phyloP scores from a whole-genome alignment of 2,888 invertebrate genomes.

The Kryphioiulus occultus region DNA sequence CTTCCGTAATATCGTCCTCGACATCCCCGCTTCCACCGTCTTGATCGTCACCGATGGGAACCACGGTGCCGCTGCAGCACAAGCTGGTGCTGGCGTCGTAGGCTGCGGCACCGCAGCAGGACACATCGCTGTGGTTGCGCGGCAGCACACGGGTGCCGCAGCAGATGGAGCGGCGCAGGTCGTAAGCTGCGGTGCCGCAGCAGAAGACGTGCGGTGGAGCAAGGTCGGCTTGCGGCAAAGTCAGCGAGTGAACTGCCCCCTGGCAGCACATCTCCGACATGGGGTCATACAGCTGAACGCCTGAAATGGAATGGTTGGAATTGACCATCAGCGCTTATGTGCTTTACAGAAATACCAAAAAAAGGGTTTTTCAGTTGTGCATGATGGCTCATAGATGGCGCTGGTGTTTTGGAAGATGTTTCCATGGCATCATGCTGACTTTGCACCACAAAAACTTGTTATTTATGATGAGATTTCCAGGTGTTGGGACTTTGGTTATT shows the following conservation, averaged over 20 bases:
- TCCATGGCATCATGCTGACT: background rate
- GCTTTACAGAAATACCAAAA: too few relatives aligned
- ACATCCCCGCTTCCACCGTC: background rate
- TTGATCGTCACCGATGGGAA: background rate
- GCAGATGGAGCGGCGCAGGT: background rate
- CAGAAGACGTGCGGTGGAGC: background rate
- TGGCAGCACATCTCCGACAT: slow-evolving; percentile 39
- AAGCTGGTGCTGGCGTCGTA: slow-evolving; percentile 14
- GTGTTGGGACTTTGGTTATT: too few relatives aligned
- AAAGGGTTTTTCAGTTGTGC: too few relatives aligned
- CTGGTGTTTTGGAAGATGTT: too few relatives aligned
- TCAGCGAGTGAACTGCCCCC: background rate
- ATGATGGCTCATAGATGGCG: too few relatives aligned
- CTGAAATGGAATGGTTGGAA: background rate
- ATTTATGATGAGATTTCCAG: too few relatives aligned
- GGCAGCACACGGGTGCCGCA: background rate
- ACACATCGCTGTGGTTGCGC: background rate
- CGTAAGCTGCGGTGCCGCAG: background rate
- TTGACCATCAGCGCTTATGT: background rate
- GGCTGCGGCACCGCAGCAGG: background rate
- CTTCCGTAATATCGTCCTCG: background rate
- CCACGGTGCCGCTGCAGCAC: slow-evolving; percentile 28
- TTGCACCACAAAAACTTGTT: background rate
- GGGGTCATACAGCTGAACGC: slow-evolving; percentile 42
- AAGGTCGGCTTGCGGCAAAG: background rate